Evolutionary conservation across 2,888 invertebrate genomes (phyloP), one percentile per base, ranked within the genome.

Genomic region (Diplolepis rosae): DNA sequence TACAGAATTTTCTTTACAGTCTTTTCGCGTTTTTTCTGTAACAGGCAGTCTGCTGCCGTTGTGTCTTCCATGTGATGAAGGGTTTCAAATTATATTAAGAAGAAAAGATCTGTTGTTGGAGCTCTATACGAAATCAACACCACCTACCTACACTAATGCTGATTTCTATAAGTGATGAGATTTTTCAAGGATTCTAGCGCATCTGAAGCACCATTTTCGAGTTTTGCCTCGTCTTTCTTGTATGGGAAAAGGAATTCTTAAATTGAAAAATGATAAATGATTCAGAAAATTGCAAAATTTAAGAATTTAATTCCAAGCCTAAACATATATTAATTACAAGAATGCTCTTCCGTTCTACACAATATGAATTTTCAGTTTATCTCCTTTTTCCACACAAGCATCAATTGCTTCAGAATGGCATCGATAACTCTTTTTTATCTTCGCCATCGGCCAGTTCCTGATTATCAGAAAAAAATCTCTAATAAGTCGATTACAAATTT

Each of bases 21-120:
- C 80, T 83, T 84, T 75, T 80, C 73, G 82, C 82, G 74, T 88
- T 89, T 90, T 88, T 87, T 89, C 81, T 84, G 80, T 84, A 83
- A 81, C 83, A 82, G 84, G 84, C 85, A 82, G 81, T 81, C 83
- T 84, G 82, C 79, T 78, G 83, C 84, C 81, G 84, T 84, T 83
- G 84, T 81, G 83, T 83, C 82, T 61, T 39, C 24, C 1, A 61
- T 3, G 27, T 39, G 3, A 22, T 39, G 61, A 35, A n/a, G 15
- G 39, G 24, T 42, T 13, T 39, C 3, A n/a, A 24, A 15, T 22
- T 2, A 35, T 56, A 27, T 15, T 3, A 6, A 39, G 61, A 39
- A 39, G 39, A 24, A 27, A 42, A 61, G 22, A 39, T 61, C 39
- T 61, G n/a, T 39, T 61, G 9, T 35, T 35, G 32, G 9, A 22